A percentile compares a stretch with the other conserved stretches of the same genome.
These are phyloP conservation scores for Dendrophyllia cribrosa DNA, from an alignment of 64 coral and sea anemone genomes.

Conservation along the genomic window DNA sequence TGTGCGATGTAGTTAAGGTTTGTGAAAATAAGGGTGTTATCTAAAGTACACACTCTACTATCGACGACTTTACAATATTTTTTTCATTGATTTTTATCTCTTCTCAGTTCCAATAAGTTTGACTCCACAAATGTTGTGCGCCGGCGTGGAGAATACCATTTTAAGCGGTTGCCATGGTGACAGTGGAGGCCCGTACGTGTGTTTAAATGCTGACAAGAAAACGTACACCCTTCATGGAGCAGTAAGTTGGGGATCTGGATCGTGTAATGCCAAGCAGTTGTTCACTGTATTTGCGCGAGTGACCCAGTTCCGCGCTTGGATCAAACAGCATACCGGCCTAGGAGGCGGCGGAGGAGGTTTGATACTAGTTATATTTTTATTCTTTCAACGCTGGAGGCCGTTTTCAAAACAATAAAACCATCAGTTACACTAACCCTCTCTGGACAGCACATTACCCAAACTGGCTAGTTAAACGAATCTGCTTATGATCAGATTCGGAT, in stretches of 20 bases:
- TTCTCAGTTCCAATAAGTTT: slow-evolving; percentile 2
- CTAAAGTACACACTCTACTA: no score
- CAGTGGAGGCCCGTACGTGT: slow-evolving; percentile 66
- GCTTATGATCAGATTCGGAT: no score
- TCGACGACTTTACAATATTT: no score
- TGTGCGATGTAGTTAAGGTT: no score
- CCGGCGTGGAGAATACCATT: slow-evolving; percentile 30
- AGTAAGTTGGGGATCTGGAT: slow-evolving; percentile 52
- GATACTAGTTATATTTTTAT: no score
- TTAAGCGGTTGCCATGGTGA: slow-evolving; percentile 72
- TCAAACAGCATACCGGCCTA: not conserved
- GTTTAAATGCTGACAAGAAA: slow-evolving; percentile 19
- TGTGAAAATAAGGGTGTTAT: no score
- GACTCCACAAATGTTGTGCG: slow-evolving; percentile 54
- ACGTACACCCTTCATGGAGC: slow-evolving; percentile 19
- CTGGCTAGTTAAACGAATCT: no score
- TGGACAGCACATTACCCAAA: no score
- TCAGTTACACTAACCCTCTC: no score
- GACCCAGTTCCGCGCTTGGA: slow-evolving; percentile 37
- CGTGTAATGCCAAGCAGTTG: not conserved
- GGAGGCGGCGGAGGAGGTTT: not conserved
- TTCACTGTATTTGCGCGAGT: slow-evolving; percentile 50
- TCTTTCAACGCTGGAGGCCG: no score
- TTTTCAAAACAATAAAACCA: no score
- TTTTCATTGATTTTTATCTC: no score